Base-by-base conservation (phyloP, 2,888 invertebrate genomes). In the Myathropa florea region DNA sequence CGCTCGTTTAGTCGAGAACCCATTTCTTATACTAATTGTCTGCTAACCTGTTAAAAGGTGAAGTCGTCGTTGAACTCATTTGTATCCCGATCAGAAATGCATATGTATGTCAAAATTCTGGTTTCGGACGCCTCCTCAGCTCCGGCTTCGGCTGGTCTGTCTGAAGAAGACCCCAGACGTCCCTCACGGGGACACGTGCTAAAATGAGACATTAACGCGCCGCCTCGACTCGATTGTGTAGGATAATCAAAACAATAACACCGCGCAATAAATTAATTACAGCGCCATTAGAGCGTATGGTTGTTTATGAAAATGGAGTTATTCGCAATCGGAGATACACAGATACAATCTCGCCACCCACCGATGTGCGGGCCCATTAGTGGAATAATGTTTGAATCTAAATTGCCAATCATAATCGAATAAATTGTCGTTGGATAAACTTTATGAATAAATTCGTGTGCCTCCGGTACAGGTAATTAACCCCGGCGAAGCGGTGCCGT, bases 341-440 rank as follows among this genome's bases (percentile, higher is more conserved):
- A 65, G 59, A 65, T 39, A 46, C n/a, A 55, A 59, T 65, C 33
- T 28, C 53, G 18, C 67, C 46, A 46, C 46, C 30, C 67, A 60
- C 21, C n/a, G 33, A 12, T 26, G n/a, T 26, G 64, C n/a, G 33
- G 26, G 30, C 33, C 33, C 30, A 77, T 67, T 33, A 79, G 72
- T 21, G 18, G 64, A 60, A 65, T 72, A 65, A 60, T 65, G 71
- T 79, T 65, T 30, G 36, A 60, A 68, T 73, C 53, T 24, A 68
- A 80, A 68, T 80, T 73, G 73, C 28, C 63, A 61, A 63, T 73
- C 55, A 73, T 78, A 61, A 68, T 80, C 73, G 39, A 39, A 78
- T 78, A 70, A 64, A 78, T 39, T 55, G 36, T 76, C 75, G 64
- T 60, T 55, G 64, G 55, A 80, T 75, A 83, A 75, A 64, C 10